phyloP scores from a whole-genome alignment of 1,140 invertebrate genomes.

The Pogonomyrmex californicus region DNA sequence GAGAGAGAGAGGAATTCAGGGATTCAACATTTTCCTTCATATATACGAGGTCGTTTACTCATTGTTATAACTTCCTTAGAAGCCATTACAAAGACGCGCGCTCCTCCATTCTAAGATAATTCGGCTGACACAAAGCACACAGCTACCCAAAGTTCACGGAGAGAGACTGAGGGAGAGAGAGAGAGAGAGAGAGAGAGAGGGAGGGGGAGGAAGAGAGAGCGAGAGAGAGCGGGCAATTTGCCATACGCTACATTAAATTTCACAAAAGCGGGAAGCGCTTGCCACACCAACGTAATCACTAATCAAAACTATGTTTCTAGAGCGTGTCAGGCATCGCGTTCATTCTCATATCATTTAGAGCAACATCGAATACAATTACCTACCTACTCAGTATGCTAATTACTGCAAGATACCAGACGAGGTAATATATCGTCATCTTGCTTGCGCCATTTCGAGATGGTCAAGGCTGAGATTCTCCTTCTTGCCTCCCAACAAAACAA shows the following conservation, averaged over 20 bases:
- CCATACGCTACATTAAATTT: conserved; percentile 65
- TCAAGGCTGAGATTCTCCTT: conserved; percentile 50
- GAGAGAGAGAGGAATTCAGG: neutral
- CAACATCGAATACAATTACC: conserved; percentile 29
- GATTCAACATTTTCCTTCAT: conserved; percentile 51
- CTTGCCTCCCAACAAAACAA: conserved; percentile 5
- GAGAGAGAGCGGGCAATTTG: conserved; percentile 45
- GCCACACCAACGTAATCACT: conserved; percentile 48
- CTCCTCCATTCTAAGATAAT: conserved; percentile 55
- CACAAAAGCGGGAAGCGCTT: conserved; percentile 57
- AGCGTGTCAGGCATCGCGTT: conserved; percentile 51
- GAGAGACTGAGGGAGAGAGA: neutral
- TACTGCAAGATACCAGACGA: conserved; percentile 19
- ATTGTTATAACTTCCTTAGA: conserved; percentile 64
- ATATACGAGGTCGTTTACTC: conserved; percentile 65
- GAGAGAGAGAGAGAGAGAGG: conserved; percentile 1
- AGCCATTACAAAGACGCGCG: conserved; percentile 63
- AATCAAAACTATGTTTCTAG: conserved; percentile 61
- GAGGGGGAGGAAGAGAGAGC: too few relatives aligned
- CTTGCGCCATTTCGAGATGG: neutral
- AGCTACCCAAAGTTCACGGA: conserved; percentile 53
- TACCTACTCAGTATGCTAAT: conserved; percentile 60
- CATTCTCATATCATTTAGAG: conserved; percentile 27
- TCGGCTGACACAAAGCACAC: conserved; percentile 61
- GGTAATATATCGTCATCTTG: conserved; percentile 47